These are phyloP conservation scores for Cryptophagus acutangulus DNA, from an alignment of 2,888 invertebrate genomes.

Conservation along the genomic window DNA sequence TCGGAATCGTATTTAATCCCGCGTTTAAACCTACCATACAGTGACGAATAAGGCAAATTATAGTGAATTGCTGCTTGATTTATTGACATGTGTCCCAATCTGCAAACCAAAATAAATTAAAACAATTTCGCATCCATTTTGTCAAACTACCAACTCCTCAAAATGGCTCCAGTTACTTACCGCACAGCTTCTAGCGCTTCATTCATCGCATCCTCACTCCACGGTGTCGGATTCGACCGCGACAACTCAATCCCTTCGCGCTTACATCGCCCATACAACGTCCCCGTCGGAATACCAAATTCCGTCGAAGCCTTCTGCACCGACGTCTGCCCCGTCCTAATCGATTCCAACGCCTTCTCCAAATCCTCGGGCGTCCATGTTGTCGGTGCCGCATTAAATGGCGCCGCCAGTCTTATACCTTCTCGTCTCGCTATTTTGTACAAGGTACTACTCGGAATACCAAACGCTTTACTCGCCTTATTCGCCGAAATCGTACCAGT, in stretches of 20 bases:
- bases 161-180: conserved; percentile 47
- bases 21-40: conserved; percentile 83
- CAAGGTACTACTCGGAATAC: conserved; percentile 83
- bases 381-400: conserved; percentile 86
- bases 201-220: conserved; percentile 91
- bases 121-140: conserved; percentile 1
- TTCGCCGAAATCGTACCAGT: conserved; percentile 85
- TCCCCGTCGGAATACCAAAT: conserved; percentile 85
- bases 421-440: conserved; percentile 89
- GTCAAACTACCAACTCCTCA: conserved; percentile 1
- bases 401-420: conserved; percentile 82
- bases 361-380: conserved; percentile 83
- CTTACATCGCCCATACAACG: conserved; percentile 83
- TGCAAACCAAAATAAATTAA: conserved; percentile 47
- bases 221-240: conserved; percentile 84
- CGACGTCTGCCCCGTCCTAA: conserved; percentile 73
- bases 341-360: conserved; percentile 75
- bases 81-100: conserved; percentile 87
- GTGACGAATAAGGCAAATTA: conserved; percentile 83
- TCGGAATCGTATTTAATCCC: conserved; percentile 70
- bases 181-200: conserved; percentile 85
- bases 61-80: conserved; percentile 90
- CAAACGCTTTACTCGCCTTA: conserved; percentile 87
- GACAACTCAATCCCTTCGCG: conserved; percentile 85
- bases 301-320: conserved; percentile 83